Evolutionary conservation across 2,888 invertebrate genomes (phyloP).

Genomic region (Abscondita cerata): DNA sequence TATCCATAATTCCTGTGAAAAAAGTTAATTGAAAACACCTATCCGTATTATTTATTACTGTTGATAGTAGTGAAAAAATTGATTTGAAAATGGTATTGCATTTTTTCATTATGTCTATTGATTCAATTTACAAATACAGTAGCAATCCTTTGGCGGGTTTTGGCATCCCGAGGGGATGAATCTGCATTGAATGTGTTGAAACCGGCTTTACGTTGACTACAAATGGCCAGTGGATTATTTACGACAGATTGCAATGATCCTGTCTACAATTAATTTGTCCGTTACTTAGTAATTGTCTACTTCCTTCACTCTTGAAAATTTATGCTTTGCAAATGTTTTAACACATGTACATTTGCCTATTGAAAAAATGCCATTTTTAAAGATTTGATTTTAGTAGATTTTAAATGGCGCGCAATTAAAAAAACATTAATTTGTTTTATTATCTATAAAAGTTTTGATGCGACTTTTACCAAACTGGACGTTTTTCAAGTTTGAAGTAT

Average conservation of each 20-base stretch:
- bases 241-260: slow-evolving; percentile 27
- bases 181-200: slow-evolving; percentile 53
- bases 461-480: slow-evolving; percentile 13
- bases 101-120: background rate
- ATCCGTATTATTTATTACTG: background rate
- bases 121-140: slow-evolving; percentile 27
- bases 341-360: no score
- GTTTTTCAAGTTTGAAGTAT: slow-evolving; percentile 14
- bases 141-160: slow-evolving; percentile 51
- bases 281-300: slow-evolving; percentile 26
- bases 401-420: background rate
- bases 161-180: slow-evolving; percentile 45
- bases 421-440: slow-evolving; percentile 19
- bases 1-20: slow-evolving; percentile 4
- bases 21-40: slow-evolving; percentile 21
- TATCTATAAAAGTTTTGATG: slow-evolving; percentile 17
- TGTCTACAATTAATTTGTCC: slow-evolving; percentile 31
- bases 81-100: no score
- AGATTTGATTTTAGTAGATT: background rate
- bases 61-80: no score
- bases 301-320: slow-evolving; percentile 20
- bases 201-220: slow-evolving; percentile 22
- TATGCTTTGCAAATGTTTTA: slow-evolving; percentile 13
- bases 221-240: slow-evolving; percentile 23
- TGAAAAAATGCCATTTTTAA: no score